A percentile compares a stretch with the other conserved stretches of the same genome.
These are phyloP conservation scores for Notechis scutatus DNA, from an alignment of 2,113 vertebrate genomes.

Conservation along the genomic window DNA sequence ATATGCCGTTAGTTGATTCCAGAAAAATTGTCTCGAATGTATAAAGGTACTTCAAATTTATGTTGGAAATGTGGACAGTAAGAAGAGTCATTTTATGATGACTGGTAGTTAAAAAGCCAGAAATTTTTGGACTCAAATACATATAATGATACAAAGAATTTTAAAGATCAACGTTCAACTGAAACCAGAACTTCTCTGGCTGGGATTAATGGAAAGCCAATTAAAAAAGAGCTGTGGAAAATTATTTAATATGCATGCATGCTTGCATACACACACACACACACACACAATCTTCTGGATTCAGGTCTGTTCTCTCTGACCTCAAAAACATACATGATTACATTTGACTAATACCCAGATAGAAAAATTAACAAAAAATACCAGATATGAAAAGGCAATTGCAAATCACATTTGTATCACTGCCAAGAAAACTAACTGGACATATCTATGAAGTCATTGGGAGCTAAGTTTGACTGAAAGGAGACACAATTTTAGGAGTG, in stretches of 20 bases:
- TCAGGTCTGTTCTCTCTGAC: neutral
- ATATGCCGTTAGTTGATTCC: neutral
- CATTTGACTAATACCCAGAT: neutral
- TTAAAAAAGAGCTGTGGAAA: neutral
- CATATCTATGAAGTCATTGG: neutral
- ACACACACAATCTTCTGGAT: too few relatives aligned
- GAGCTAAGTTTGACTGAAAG: neutral
- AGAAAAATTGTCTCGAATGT: neutral
- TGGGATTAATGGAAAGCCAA: neutral
- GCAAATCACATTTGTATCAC: neutral
- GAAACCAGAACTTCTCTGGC: neutral
- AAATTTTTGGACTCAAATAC: neutral
- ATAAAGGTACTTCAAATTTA: neutral
- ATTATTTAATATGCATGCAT: neutral
- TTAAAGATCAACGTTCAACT: neutral
- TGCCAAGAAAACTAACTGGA: neutral
- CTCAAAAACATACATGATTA: neutral
- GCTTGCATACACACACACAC: fast-evolving
- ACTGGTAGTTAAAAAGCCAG: neutral
- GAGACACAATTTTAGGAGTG: neutral
- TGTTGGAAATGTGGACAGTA: neutral
- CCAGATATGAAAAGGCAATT: neutral
- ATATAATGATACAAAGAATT: neutral
- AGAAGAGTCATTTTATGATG: neutral
- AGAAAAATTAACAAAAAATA: neutral